Evolutionary conservation across 2,888 invertebrate species (phyloP), one percentile per base, ranked within the genome.

Genomic region (Strigamia transsilvanica): DNA sequence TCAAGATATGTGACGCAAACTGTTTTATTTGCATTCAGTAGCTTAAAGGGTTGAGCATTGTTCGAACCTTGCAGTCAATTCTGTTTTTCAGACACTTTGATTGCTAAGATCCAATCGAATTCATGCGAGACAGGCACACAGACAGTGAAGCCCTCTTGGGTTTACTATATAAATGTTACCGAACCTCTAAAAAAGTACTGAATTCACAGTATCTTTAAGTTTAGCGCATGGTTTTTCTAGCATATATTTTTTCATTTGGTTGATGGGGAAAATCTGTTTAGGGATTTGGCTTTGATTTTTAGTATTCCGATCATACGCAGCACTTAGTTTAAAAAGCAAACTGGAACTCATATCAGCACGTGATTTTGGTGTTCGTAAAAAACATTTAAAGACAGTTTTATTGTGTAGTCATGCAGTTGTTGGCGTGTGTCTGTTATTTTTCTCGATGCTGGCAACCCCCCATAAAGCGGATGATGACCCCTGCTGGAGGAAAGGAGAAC

Each of bases 321-420:
- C 56, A 56, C 56, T 56, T 56, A 56, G 18, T 56, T 56, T 56
- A 73, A 73, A 73, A 73, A 27, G 73, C 21, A 21, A 66, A 66
- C n/a, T 5, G 23, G 61, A 66, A 66, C 56, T 56, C 18, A 56
- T 56, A 56, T 56, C 56, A 15, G 56, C n/a, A 56, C 56, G 56
- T 56, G 56, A 56, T 56, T 56, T 56, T 56, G 56, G 46, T 56
- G 56, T 56, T 56, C 56, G 56, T 56, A 56, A 56, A 56, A 56
- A 56, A 56, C 56, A 18, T 73, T 73, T 73, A 73, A 73, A 73
- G 73, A 73, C 32, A 73, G 27, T 73, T 73, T 73, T 73, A 73
- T 73, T 73, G 73, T 73, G 73, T 73, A 73, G 32, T 73, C 73
- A 73, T 73, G 73, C 73, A 73, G 73, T 73, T 73, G 73, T 73